Base-by-base conservation (phyloP, 2,113 vertebrate species). In the Pandion haliaetus region DNA sequence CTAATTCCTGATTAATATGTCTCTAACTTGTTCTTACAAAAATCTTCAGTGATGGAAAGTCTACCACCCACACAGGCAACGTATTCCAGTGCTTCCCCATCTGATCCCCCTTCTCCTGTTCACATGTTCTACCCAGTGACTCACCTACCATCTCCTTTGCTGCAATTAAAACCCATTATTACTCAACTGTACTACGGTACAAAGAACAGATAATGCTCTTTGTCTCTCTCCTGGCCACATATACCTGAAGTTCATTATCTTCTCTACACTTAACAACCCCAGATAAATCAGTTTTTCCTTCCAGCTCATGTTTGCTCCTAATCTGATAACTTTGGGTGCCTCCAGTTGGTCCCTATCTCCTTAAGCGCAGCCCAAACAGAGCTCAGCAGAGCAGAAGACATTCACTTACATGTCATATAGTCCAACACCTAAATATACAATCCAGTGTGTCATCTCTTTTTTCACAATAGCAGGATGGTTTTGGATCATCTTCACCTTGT, bases 1-100 rank as follows among this genome's bases (percentile, higher is more conserved):
- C 90, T 91, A 78, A 94, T 74, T 96, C 34, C 58, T 95, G 82
- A 94, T 93, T 93, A 95, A 91, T 93, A 52, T 19, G 45, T 62
- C 31, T 95, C 62, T 77, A 90, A 80, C 82, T 79, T 76, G 28
- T 76, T 96, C 73, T 91, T 89, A 17, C 8, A 84, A 92, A 95
- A 79, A 16, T 20, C 44, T 85, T 76, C 17, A 54, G 42, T 69
- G 40, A 85, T 4, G 8, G 54, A 19, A 89, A 85, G 24, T n/a
- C 52, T 94, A 49, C 76, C 55, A 67, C 67, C 50, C 87, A 82
- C 36, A 29, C 2, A 78, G 52, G n/a, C 49, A 66, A 57, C 0
- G 0, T 69, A 80, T 58, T 91, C 47, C 36, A 85, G 44, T 57
- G 26, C 47, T 89, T 85, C 12, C 28, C 19, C n/a, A 15, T 36